phyloP scores from a whole-genome alignment of 2,888 invertebrate species.

The Mimas tiliae region DNA sequence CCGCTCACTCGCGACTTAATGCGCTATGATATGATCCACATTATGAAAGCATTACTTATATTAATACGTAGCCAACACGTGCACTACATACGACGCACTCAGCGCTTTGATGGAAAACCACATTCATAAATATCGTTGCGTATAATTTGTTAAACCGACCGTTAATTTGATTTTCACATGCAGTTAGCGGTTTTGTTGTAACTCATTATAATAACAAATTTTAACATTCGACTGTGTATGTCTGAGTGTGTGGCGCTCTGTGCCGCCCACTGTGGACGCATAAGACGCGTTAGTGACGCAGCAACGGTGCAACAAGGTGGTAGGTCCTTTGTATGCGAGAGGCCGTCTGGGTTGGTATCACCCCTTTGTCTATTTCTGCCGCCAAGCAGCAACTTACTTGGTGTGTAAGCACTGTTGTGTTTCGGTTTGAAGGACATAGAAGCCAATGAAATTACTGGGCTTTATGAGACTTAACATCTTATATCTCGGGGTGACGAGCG shows the following conservation, averaged over 20 bases:
- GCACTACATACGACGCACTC: slow-evolving; percentile 41
- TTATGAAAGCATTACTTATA: slow-evolving; percentile 43
- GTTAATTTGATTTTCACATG: slow-evolving; percentile 66
- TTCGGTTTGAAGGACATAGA: too few species aligned
- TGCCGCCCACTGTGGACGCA: not conserved
- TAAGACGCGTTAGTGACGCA: slow-evolving; percentile 10
- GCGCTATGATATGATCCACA: slow-evolving; percentile 46
- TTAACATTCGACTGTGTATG: slow-evolving; percentile 35
- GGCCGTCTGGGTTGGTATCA: too few species aligned
- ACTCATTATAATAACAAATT: slow-evolving; percentile 59
- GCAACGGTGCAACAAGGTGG: slow-evolving; percentile 23
- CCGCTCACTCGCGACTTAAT: slow-evolving; percentile 42
- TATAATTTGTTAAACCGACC: slow-evolving; percentile 57
- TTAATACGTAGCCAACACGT: slow-evolving; percentile 39
- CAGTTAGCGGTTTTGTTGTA: slow-evolving; percentile 57
- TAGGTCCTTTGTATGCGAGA: too few species aligned
- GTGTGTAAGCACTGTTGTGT: too few species aligned
- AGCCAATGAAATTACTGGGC: too few species aligned
- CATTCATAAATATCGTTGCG: slow-evolving; percentile 53
- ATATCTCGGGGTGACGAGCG: too few species aligned
- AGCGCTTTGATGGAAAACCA: slow-evolving; percentile 56
- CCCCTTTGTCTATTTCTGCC: too few species aligned
- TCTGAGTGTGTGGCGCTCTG: slow-evolving; percentile 8
- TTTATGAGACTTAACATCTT: too few species aligned
- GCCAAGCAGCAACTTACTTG: too few species aligned